Base-by-base conservation (phyloP, 2,113 vertebrate genomes). In the Silurus meridionalis region DNA sequence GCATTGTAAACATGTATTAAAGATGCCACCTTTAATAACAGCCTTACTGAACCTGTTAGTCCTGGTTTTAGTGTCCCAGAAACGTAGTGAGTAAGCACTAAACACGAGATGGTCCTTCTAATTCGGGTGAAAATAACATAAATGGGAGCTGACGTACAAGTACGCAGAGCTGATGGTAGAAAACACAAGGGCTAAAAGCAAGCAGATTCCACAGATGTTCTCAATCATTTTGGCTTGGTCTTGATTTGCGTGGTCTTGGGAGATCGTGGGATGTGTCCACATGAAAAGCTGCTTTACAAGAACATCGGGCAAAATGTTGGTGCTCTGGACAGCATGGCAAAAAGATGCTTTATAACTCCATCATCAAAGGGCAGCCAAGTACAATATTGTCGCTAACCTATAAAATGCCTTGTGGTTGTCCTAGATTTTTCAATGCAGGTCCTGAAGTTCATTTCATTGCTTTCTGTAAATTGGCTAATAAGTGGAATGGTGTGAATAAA, bases 31-130 rank as follows among this genome's bases (percentile, higher is more conserved):
- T 75, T 48, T 84, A 84, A 85, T 80, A 6, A 52, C 37, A 10
- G 13, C 83, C 83, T 61, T 84, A 77, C 14, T 77, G 71, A 77
- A 84, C 37, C 57, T 84, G 57, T 84, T 60, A 75, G 83, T 74
- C 57, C 71, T 52, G 72, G 61, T 52, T 61, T 3, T 6, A 25
- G 69, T 23, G 8, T 23, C 21, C 21, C 50, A 10, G 52, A 67
- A 52, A 69, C 63, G 6, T 14, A 17, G 48, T 21, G 19, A 52
- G 81, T 55, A 52, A 19, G 46, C 11, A 55, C 67, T n/a, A 60
- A 72, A 72, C 46, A 82, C 2, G 48, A 66, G 61, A 25, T 25
- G 80, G 80, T 66, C 52, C 61, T 17, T 25, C 46, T 82, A 21
- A 82, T 64, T 64, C 10, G 80, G 60, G 60, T n/a, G 60, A 82